phyloP scores from a whole-genome alignment of 1,140 invertebrate species.

The Onthophagus taurus region DNA sequence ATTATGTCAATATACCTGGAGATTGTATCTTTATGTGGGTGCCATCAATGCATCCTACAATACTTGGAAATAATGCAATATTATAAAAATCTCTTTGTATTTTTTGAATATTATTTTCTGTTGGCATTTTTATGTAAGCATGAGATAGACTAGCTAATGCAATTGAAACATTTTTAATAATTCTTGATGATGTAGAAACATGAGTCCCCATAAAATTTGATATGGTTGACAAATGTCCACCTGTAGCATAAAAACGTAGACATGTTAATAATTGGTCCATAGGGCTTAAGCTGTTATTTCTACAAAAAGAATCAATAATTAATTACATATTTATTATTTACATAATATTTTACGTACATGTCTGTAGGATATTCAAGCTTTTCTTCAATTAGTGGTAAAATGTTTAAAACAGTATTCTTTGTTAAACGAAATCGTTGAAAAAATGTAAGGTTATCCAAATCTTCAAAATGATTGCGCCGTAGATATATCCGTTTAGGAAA shows the following conservation, averaged over 20 bases:
- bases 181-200: conserved; percentile 21
- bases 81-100: conserved; percentile 26
- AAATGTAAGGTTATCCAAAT: too few species aligned
- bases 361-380: too few species aligned
- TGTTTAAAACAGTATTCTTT: too few species aligned
- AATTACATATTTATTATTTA: too few species aligned
- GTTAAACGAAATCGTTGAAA: too few species aligned
- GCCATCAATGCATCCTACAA: conserved; percentile 37
- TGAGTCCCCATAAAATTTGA: conserved; percentile 26
- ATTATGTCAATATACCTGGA: too few species aligned
- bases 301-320: too few species aligned
- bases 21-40: conserved; percentile 33
- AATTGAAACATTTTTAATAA: conserved; percentile 22
- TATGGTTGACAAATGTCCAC: conserved; percentile 19
- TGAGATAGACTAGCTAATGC: conserved; percentile 21
- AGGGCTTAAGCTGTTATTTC: conserved; percentile 14
- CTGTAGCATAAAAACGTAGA: conserved; percentile 29
- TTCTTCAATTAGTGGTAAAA: too few species aligned
- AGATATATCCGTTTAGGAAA: too few species aligned
- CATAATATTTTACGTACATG: too few species aligned
- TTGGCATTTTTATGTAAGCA: conserved; percentile 17
- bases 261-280: conserved; percentile 20
- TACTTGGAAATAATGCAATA: conserved; percentile 33
- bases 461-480: too few species aligned
- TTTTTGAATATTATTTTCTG: conserved; percentile 20